Evolutionary conservation across 2,888 invertebrate species (phyloP).

Genomic region (Eremobia ochroleuca): DNA sequence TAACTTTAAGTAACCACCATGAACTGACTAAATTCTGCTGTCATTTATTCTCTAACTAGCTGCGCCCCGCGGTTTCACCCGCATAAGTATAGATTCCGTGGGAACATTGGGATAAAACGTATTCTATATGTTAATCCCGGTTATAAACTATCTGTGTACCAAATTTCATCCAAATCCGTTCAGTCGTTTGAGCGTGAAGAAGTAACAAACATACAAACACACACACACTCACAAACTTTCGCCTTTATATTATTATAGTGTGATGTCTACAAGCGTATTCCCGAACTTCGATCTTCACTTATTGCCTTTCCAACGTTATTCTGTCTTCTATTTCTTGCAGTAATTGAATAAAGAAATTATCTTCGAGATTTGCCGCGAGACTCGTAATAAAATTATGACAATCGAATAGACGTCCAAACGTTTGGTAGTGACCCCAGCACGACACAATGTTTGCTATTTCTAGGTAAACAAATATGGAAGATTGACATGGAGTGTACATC

Average conservation of each 20-base stretch:
- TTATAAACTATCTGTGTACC: no score
- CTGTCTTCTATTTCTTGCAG: constrained; percentile 41
- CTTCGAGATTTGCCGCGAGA: constrained; percentile 73
- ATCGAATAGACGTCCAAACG: constrained; percentile 85
- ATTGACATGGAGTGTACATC: constrained; percentile 90
- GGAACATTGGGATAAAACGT: no score
- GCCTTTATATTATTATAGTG: no score
- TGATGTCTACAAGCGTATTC: not conserved
- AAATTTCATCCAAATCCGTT: no score
- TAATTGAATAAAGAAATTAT: constrained; percentile 70
- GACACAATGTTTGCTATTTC: constrained; percentile 87
- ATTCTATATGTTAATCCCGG: no score
- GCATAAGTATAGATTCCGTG: no score
- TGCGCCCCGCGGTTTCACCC: no score
- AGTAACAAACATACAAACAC: no score
- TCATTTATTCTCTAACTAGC: constrained; percentile 9
- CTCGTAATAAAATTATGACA: constrained; percentile 84
- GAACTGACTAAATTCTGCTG: constrained; percentile 16
- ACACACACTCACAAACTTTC: no score
- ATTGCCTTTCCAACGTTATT: constrained; percentile 10
- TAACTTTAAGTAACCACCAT: constrained; percentile 36
- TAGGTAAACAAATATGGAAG: constrained; percentile 89
- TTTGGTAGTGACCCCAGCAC: constrained; percentile 85
- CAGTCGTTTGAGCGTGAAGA: no score
- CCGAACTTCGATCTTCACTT: not conserved